Evolutionary conservation across 2,113 vertebrate species (phyloP), one percentile per base, ranked within the genome.

Genomic region (Nansenia antarctica): DNA sequence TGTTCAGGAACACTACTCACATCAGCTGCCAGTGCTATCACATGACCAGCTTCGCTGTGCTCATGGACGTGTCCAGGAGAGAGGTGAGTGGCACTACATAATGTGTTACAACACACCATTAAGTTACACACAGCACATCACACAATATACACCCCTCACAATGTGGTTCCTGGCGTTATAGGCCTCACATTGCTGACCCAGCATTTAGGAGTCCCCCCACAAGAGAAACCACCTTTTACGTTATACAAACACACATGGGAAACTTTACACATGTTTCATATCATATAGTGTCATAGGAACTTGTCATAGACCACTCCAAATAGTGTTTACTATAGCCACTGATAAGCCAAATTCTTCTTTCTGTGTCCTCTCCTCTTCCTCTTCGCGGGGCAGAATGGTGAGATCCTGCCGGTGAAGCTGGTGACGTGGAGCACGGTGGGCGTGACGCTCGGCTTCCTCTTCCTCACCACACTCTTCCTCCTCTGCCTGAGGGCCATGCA

Each of bases 1-100:
- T 95, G 69, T 96, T 95, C 90, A 90, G 96, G 27, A 98, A 98
- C 47, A 89, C 79, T 89, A 96, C 93, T 67, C 96, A 98, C 20
- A 94, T 98, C 88, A 96, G 94, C 92, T 98, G 96, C 85, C 95
- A 96, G 90, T 98, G 96, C 77, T 95, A 94, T 70, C 96, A 98
- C 88, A 94, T 98, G 92, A 96, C 95, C 37, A 97, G 96, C 85
- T 97, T 97, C 0, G 96, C 96, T 0, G 95, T 98, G 66, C 94
- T 98, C 76, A 98, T 98, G 96, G 96, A 98, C 18, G 85, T 98
- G 80, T 98, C 96, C 71, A 92, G 90, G 59, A 88, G 96, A 61
- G 96, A 98, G 94, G 96, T 95, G 67, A 82, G 78, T 14, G 2
- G 32, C 53, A 18, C 27, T 8, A 57, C 47, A 52, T 15, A 52